Conservation (phyloP, 2,113 vertebrate genomes). For the Notiomystis cincta region DNA sequence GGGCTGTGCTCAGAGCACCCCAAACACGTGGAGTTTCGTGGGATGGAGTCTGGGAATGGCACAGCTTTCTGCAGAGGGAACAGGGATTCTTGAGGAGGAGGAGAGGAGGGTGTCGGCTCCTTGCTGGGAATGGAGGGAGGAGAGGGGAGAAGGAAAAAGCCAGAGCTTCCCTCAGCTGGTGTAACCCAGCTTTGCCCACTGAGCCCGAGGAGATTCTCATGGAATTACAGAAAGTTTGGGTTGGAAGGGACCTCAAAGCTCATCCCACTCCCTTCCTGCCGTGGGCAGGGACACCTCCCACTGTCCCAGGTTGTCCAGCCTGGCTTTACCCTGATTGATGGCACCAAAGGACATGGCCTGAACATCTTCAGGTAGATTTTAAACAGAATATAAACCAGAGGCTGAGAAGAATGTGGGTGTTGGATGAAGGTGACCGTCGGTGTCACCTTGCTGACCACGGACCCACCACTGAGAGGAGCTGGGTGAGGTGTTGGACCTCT, state of each 20-base stretch:
- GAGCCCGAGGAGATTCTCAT: neutral
- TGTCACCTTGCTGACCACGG: neutral
- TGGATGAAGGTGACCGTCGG: neutral
- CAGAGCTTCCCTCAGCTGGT: neutral
- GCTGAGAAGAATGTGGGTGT: neutral
- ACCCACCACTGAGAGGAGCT: neutral
- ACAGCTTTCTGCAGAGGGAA: neutral
- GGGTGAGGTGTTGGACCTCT: neutral
- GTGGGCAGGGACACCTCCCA: neutral
- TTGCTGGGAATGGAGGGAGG: rapidly evolving
- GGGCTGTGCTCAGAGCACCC: neutral
- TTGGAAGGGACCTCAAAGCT: neutral
- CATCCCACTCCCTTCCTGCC: neutral
- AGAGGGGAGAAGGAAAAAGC: neutral
- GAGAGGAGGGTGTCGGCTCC: neutral
- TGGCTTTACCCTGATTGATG: neutral
- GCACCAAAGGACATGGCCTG: neutral
- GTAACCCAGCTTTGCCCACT: rapidly evolving
- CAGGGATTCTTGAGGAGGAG: neutral
- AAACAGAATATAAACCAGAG: neutral
- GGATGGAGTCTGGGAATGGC: neutral
- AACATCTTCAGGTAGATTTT: neutral
- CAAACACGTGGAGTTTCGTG: neutral
- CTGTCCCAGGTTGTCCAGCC: rapidly evolving
- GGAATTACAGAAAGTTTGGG: neutral